Evolutionary conservation across 2,113 vertebrate species (phyloP).

Genomic region (Megaleporinus macrocephalus): DNA sequence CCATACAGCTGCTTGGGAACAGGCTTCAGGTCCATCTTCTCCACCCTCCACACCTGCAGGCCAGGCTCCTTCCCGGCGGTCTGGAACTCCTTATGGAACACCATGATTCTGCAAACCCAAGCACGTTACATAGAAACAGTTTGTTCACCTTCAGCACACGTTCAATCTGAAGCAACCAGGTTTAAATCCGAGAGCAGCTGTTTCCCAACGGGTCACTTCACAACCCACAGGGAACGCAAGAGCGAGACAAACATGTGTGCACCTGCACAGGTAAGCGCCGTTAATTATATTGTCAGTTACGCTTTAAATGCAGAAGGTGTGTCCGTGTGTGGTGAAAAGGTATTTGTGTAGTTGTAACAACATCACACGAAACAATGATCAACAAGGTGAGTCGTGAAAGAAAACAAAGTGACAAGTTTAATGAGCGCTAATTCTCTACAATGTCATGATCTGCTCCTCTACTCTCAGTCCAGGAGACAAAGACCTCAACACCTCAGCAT

Average conservation of each 20-base stretch:
- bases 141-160: neutral
- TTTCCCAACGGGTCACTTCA: neutral
- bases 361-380: neutral
- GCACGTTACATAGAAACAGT: neutral
- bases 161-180: neutral
- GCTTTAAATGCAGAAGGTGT: neutral
- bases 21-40: conserved; percentile 69
- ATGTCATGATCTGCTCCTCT: too few species aligned
- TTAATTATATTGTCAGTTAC: neutral
- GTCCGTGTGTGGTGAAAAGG: neutral
- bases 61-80: conserved; percentile 73
- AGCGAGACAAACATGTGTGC: conserved; percentile 15
- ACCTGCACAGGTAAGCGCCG: neutral
- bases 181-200: neutral
- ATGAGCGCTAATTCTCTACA: too few species aligned
- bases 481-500: neutral
- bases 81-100: conserved; percentile 66
- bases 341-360: neutral
- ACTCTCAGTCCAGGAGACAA: too few species aligned
- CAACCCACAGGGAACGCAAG: neutral
- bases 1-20: conserved; percentile 64
- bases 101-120: conserved; percentile 63
- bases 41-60: conserved; percentile 78
- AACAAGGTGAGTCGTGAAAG: neutral
- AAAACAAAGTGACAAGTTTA: too few species aligned